These are phyloP conservation scores for Drosophila lacicola DNA, from an alignment of 2,888 invertebrate species.

Conservation along the genomic window DNA sequence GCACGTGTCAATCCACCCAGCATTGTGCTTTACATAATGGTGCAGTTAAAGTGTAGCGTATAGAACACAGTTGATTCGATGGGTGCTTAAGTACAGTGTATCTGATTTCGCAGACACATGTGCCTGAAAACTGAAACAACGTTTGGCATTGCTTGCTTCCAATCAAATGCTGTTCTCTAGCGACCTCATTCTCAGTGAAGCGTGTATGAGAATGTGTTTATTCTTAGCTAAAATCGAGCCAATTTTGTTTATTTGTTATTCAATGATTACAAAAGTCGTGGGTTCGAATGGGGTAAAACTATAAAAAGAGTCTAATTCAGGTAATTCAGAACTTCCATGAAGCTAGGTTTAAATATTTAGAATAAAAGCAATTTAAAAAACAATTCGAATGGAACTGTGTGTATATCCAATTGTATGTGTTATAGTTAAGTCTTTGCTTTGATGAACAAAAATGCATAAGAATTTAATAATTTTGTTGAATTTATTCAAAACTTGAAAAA, in stretches of 20 bases:
- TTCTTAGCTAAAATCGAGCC: slow-evolving; percentile 32
- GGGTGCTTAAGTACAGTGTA: slow-evolving; percentile 35
- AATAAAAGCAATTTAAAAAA: slow-evolving; percentile 1
- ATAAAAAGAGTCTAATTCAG: slow-evolving; percentile 23
- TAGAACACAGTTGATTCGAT: not conserved
- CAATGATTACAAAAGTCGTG: slow-evolving; percentile 18
- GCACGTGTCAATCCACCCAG: slow-evolving; percentile 47
- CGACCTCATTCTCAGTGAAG: slow-evolving; percentile 30
- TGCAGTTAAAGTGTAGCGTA: slow-evolving; percentile 35
- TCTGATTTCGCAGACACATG: slow-evolving; percentile 11
- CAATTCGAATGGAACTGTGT: slow-evolving; percentile 1
- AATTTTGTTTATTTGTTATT: slow-evolving; percentile 23
- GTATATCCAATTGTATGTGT: slow-evolving; percentile 17
- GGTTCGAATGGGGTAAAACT: slow-evolving; percentile 19
- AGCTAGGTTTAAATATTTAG: not conserved
- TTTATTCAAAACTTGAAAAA: slow-evolving; percentile 13
- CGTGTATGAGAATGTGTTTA: slow-evolving; percentile 31
- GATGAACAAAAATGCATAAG: slow-evolving; percentile 2
- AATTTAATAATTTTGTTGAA: slow-evolving; percentile 6
- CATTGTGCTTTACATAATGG: slow-evolving; percentile 41
- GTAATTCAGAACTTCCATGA: slow-evolving; percentile 22
- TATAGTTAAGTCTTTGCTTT: slow-evolving; percentile 1
- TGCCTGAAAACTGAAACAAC: slow-evolving; percentile 7
- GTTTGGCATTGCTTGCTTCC: slow-evolving; percentile 22
- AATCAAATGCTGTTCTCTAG: slow-evolving; percentile 42